These are phyloP conservation scores for Acanthosepion esculentum DNA, from an alignment of 2,888 invertebrate species.

Conservation along the genomic window DNA sequence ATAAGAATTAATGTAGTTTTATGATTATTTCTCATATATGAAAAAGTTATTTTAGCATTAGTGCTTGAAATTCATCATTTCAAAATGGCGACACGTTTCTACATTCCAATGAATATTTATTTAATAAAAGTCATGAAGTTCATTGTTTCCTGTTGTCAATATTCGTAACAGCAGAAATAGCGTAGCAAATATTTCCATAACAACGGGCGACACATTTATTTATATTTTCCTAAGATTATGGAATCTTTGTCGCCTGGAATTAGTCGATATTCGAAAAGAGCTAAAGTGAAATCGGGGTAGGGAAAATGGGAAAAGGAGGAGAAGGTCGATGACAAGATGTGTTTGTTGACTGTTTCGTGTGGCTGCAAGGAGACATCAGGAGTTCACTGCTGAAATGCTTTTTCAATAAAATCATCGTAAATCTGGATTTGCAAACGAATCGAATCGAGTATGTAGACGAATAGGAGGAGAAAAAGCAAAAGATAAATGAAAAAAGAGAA, in stretches of 20 bases:
- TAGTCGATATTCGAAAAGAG: not conserved
- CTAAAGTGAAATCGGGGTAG: too few species aligned
- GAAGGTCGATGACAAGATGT: not conserved
- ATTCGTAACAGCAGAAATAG: not conserved
- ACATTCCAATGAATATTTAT: not conserved
- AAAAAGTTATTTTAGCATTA: not conserved
- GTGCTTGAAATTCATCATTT: not conserved
- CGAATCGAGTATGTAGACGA: not conserved
- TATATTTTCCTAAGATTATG: slow-evolving; percentile 3
- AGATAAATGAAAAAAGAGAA: not conserved
- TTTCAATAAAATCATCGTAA: not conserved
- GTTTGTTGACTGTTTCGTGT: not conserved
- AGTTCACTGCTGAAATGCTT: not conserved
- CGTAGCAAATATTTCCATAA: not conserved
- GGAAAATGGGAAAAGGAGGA: too few species aligned
- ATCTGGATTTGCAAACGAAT: not conserved
- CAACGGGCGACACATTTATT: not conserved
- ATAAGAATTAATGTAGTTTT: not conserved
- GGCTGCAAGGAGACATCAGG: not conserved
- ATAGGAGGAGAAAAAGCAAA: not conserved
- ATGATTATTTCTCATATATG: not conserved
- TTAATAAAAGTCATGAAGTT: not conserved
- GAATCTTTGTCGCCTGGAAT: not conserved
- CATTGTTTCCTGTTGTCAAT: not conserved
- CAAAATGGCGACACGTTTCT: not conserved